Evolutionary conservation across 2,113 vertebrate species (phyloP).

Genomic region (Misgurnus anguillicaudatus): DNA sequence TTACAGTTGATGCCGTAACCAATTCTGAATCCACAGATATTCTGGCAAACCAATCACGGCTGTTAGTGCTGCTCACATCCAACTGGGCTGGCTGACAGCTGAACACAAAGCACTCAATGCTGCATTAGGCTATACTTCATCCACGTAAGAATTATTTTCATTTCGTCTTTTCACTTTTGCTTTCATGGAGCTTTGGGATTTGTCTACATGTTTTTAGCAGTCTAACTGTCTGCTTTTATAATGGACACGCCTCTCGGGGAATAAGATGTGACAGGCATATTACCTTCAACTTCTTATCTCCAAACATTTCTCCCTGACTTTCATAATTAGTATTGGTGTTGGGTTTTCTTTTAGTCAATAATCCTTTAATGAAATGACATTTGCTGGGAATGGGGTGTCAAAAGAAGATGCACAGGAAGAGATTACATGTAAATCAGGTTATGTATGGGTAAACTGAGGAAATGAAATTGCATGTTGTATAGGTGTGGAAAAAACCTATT

Average conservation of each 20-base stretch:
- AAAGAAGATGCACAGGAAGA: slow-evolving; percentile 40
- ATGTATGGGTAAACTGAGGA: slow-evolving; percentile 31
- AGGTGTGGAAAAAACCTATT: slow-evolving; percentile 45
- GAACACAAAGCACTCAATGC: slow-evolving; percentile 24
- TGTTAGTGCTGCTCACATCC: slow-evolving; percentile 23
- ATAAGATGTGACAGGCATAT: slow-evolving; percentile 64
- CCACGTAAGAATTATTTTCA: slow-evolving; percentile 45
- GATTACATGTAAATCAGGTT: slow-evolving; percentile 56
- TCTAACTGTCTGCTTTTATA: slow-evolving; percentile 48
- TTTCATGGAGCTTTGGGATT: slow-evolving; percentile 29
- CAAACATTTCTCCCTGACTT: slow-evolving; percentile 51
- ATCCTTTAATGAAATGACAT: slow-evolving; percentile 57
- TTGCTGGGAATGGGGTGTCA: slow-evolving; percentile 44
- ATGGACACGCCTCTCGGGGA: slow-evolving; percentile 54
- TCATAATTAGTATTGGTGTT: slow-evolving; percentile 60
- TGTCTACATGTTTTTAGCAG: slow-evolving; percentile 2
- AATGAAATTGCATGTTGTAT: slow-evolving; percentile 15
- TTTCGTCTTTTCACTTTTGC: slow-evolving; percentile 32
- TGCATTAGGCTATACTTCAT: slow-evolving; percentile 48
- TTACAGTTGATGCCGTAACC: slow-evolving; percentile 40
- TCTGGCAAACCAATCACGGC: slow-evolving; percentile 61
- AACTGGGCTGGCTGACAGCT: slow-evolving; percentile 41
- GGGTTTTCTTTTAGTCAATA: slow-evolving; percentile 42
- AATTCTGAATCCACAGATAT: slow-evolving; percentile 58
- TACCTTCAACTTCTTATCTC: slow-evolving; percentile 53